Evolutionary conservation across 2,113 vertebrate species (phyloP).

Genomic region (Phoenicopterus ruber): DNA sequence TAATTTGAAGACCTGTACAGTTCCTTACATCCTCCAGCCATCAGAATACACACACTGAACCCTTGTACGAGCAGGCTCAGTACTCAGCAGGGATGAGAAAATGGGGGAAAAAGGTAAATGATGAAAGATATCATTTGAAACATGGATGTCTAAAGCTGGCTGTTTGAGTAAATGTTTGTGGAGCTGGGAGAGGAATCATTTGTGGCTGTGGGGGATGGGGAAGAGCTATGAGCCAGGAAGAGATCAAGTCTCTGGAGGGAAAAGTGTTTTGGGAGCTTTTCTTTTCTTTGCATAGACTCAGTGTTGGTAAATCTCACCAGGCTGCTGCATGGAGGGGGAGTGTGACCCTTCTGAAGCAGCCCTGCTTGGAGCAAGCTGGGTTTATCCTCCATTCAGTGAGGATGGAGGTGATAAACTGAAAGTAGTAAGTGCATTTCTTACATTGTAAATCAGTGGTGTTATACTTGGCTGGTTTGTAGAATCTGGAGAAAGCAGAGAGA

Average conservation of each 20-base stretch:
- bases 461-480: neutral
- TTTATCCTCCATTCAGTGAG: neutral
- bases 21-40: neutral
- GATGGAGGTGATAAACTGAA: neutral
- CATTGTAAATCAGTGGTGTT: neutral
- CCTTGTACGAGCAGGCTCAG: neutral
- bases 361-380: neutral
- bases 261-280: neutral
- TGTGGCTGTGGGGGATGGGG: neutral
- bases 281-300: neutral
- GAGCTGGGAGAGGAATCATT: neutral
- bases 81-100: neutral
- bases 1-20: neutral
- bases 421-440: neutral
- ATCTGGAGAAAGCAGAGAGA: neutral
- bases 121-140: neutral
- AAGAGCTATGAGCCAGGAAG: neutral
- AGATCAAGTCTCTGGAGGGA: neutral
- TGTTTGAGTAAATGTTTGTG: neutral
- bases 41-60: neutral
- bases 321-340: neutral
- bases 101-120: neutral
- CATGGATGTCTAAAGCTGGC: neutral
- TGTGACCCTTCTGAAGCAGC: neutral
- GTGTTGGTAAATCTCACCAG: neutral